phyloP scores from a whole-genome alignment of 1,140 invertebrate species.

The Leucophenga varia region DNA sequence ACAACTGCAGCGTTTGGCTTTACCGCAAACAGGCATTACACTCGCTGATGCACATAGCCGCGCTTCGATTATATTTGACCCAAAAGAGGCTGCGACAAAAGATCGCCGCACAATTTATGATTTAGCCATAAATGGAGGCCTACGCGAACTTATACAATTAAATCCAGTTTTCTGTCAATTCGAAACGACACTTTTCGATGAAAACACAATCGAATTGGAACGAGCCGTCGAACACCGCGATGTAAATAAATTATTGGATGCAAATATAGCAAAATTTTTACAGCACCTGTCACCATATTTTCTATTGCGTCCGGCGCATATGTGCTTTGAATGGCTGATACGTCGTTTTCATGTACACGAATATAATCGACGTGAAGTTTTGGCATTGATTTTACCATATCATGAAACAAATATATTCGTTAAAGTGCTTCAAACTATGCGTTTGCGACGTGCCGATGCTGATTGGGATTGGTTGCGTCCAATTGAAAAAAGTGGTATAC shows the following conservation, averaged over 20 bases:
- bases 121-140: conserved; percentile 80
- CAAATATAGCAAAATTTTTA: conserved; percentile 78
- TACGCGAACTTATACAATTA: conserved; percentile 76
- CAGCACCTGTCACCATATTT: conserved; percentile 84
- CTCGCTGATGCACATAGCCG: conserved; percentile 70
- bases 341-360: conserved; percentile 84
- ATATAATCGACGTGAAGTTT: conserved; percentile 79
- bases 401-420: conserved; percentile 89
- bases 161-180: conserved; percentile 74
- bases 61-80: conserved; percentile 83
- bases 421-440: conserved; percentile 75
- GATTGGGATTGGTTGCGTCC: conserved; percentile 78
- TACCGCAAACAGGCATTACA: conserved; percentile 73
- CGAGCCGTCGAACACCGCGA: conserved; percentile 74
- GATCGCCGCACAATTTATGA: conserved; percentile 81
- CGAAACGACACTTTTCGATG: conserved; percentile 74
- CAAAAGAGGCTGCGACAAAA: conserved; percentile 82
- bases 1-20: conserved; percentile 77
- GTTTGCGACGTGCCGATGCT: conserved; percentile 62
- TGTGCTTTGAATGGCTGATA: conserved; percentile 92
- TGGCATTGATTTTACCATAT: conserved; percentile 83
- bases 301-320: conserved; percentile 77
- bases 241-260: conserved; percentile 75
- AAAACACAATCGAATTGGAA: conserved; percentile 73
- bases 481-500: conserved; percentile 72